Percentiles rank a stretch among this genome's conserved stretches.
Conservation (phyloP, 2,888 invertebrate genomes). For the Strigamia transsilvanica region DNA sequence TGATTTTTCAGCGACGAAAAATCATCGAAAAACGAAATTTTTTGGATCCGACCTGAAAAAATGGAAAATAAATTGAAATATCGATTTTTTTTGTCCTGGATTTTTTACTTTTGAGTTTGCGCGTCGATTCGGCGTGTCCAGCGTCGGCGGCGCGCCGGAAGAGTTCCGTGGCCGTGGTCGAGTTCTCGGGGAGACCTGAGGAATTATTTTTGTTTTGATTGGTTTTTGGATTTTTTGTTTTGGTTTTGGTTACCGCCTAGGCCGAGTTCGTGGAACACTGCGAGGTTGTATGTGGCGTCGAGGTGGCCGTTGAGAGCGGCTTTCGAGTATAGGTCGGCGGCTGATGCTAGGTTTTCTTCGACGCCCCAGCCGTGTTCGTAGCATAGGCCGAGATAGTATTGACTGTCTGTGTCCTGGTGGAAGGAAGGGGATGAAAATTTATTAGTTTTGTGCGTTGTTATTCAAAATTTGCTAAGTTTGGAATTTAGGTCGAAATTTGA, state of each 20-base stretch:
- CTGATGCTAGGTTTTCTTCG: slow-evolving; percentile 71
- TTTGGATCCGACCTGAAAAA: too few species aligned
- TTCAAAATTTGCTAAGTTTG: background rate
- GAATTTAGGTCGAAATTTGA: too few species aligned
- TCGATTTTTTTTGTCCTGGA: too few species aligned
- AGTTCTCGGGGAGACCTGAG: background rate
- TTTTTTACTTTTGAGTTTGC: too few species aligned
- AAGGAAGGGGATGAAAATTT: background rate
- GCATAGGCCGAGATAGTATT: slow-evolving; percentile 71
- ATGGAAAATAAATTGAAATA: too few species aligned
- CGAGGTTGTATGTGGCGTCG: slow-evolving; percentile 75
- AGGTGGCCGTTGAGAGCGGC: slow-evolving; percentile 74
- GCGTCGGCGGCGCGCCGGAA: background rate
- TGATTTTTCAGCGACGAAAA: too few species aligned
- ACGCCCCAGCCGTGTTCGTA: slow-evolving; percentile 76
- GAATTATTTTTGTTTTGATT: background rate
- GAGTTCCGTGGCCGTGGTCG: background rate
- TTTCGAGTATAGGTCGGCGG: slow-evolving; percentile 72
- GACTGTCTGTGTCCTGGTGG: background rate
- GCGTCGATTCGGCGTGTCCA: background rate
- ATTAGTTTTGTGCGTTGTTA: too few species aligned
- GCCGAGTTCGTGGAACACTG: slow-evolving; percentile 20
- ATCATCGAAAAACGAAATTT: too few species aligned
- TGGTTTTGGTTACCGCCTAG: slow-evolving; percentile 16
- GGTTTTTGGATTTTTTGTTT: background rate